These are phyloP conservation scores for Parauchenoglanis ngamensis DNA, from an alignment of 2,797 vertebrate species.

Conservation along the genomic window DNA sequence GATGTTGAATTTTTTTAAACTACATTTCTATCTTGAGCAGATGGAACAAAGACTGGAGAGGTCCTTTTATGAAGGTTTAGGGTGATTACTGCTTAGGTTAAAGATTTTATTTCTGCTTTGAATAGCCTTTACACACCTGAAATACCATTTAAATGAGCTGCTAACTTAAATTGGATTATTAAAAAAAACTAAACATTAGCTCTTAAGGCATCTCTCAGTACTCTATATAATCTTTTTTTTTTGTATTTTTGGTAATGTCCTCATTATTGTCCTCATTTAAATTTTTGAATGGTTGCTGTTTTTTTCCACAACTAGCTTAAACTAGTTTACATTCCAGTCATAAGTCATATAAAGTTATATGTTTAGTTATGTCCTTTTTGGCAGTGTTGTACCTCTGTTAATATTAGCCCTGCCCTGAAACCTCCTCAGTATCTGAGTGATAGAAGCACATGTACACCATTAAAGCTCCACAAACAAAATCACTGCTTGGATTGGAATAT, in stretches of 20 bases:
- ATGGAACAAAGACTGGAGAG: conserved; percentile 4
- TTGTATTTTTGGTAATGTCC: background rate
- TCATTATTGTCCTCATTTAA: background rate
- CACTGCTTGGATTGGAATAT: background rate
- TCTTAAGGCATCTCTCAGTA: background rate
- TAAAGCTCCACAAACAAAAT: conserved; percentile 23
- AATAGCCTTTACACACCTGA: background rate
- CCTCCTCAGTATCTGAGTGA: background rate
- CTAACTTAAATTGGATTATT: background rate
- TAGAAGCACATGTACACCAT: background rate
- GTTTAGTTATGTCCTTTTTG: background rate
- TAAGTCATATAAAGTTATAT: background rate
- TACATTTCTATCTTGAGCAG: background rate
- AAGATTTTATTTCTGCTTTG: background rate
- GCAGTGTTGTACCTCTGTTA: background rate
- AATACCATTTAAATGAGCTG: conserved; percentile 2
- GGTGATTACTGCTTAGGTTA: conserved; percentile 4
- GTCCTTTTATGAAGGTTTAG: background rate
- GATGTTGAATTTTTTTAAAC: background rate
- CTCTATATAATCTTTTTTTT: background rate
- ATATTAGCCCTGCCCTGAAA: background rate
- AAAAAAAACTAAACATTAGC: background rate
- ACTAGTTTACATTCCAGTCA: background rate
- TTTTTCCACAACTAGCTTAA: background rate
- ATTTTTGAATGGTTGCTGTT: background rate